Evolutionary conservation across 2,888 invertebrate species (phyloP).

Genomic region (Sarcophaga caerulescens): DNA sequence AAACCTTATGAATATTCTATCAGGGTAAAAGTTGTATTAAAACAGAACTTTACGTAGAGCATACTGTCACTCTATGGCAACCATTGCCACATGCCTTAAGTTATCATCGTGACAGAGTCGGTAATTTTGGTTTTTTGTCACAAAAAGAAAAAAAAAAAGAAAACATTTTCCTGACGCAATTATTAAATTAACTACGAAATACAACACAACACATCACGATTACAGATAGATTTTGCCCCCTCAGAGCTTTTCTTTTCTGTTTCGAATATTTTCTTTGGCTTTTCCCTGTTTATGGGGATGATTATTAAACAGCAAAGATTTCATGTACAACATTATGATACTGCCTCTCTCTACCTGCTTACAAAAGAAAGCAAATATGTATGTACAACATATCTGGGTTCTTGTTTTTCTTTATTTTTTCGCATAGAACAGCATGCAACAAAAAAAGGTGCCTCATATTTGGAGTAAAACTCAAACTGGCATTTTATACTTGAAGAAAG

Average conservation of each 20-base stretch:
- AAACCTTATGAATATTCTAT: constrained; percentile 17
- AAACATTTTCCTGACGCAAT: constrained; percentile 13
- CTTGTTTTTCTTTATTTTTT: neutral
- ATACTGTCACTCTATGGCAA: neutral
- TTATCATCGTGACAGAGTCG: neutral
- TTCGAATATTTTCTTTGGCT: neutral
- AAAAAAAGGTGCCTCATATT: neutral
- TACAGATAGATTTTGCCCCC: neutral
- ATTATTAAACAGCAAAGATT: neutral
- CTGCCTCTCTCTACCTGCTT: too few species aligned
- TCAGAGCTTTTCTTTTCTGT: neutral
- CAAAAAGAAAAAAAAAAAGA: constrained; percentile 2
- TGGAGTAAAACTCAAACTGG: neutral
- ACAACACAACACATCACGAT: neutral
- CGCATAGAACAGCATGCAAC: neutral
- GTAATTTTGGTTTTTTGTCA: neutral
- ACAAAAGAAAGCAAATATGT: too few species aligned
- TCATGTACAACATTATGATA: neutral
- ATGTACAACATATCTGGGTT: too few species aligned
- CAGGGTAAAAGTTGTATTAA: neutral
- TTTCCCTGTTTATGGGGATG: neutral
- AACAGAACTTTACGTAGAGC: too few species aligned
- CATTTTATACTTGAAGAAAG: neutral
- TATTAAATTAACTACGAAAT: constrained; percentile 29
- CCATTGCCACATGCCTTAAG: constrained; percentile 13